Percentiles rank a stretch among this genome's conserved stretches.
Evolutionary conservation across 2,797 vertebrate species (phyloP).

Genomic region (Fringilla coelebs): DNA sequence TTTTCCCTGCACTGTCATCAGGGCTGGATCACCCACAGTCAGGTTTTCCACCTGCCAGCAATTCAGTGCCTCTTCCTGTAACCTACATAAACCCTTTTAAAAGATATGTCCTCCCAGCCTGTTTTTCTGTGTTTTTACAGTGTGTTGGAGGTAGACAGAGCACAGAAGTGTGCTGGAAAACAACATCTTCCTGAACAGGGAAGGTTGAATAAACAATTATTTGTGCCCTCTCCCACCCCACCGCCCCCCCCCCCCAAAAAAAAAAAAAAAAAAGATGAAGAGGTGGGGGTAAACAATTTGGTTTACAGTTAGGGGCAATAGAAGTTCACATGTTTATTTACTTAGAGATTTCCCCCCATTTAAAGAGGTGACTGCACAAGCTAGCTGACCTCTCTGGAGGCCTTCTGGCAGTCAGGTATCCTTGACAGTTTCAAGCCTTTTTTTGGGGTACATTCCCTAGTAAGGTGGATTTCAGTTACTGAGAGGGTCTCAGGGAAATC

Average conservation of each 20-base stretch:
- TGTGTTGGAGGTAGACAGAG: neutral
- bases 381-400: neutral
- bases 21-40: neutral
- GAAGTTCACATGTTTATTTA: neutral
- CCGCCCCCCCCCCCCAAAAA: rapidly evolving
- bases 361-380: neutral
- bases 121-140: neutral
- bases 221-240: neutral
- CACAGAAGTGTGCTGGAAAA: neutral
- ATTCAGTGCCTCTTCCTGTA: neutral
- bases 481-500: neutral
- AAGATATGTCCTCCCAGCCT: neutral
- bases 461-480: neutral
- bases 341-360: neutral
- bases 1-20: neutral
- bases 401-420: neutral
- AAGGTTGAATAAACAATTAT: neutral
- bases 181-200: neutral
- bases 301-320: neutral
- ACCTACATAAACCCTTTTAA: neutral
- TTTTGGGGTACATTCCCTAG: neutral
- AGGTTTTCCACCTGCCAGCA: neutral
- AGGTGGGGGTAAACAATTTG: neutral
- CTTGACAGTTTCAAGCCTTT: neutral
- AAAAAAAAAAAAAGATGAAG: neutral